Percentiles rank a stretch among this genome's conserved stretches.
These are phyloP conservation scores for Syritta pipiens DNA, from an alignment of 2,888 invertebrate species.

Conservation along the genomic window DNA sequence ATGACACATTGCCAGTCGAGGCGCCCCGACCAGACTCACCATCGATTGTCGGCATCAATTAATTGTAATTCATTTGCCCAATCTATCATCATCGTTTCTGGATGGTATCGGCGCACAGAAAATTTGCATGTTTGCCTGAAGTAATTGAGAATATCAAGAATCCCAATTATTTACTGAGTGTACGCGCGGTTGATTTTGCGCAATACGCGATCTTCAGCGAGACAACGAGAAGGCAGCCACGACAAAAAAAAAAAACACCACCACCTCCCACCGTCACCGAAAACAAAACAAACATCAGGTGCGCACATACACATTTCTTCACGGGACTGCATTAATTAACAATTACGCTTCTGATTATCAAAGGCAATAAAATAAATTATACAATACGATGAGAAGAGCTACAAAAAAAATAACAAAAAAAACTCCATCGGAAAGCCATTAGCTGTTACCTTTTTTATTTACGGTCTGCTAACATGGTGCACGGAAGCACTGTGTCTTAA, in stretches of 20 bases:
- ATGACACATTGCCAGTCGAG: conserved; percentile 9
- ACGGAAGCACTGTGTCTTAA: conserved; percentile 60
- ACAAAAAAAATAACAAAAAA: conserved; percentile 1
- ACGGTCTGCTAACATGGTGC: conserved; percentile 63
- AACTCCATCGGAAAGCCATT: conserved; percentile 44
- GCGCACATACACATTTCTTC: conserved; percentile 27
- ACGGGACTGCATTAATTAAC: conserved; percentile 60
- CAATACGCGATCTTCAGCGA: conserved; percentile 32
- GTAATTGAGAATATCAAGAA: conserved; percentile 48
- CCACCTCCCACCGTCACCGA: conserved; percentile 43
- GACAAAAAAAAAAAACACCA: no score
- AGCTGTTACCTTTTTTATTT: conserved; percentile 62
- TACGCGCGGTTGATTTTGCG: conserved; percentile 41
- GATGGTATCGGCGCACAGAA: neutral
- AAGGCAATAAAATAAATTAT: conserved; percentile 56
- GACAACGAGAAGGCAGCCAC: neutral
- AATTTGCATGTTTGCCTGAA: conserved; percentile 38
- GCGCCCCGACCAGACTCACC: conserved; percentile 12
- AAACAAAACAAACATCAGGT: conserved; percentile 57
- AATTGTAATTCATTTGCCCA: conserved; percentile 49
- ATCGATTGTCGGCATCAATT: conserved; percentile 16
- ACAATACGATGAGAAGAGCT: conserved; percentile 13
- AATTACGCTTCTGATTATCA: conserved; percentile 61
- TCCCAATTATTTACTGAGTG: conserved; percentile 36
- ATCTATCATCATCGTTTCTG: conserved; percentile 30